Evolutionary conservation across 1,140 invertebrate genomes (phyloP).

Genomic region (Mactra quadrangularis): DNA sequence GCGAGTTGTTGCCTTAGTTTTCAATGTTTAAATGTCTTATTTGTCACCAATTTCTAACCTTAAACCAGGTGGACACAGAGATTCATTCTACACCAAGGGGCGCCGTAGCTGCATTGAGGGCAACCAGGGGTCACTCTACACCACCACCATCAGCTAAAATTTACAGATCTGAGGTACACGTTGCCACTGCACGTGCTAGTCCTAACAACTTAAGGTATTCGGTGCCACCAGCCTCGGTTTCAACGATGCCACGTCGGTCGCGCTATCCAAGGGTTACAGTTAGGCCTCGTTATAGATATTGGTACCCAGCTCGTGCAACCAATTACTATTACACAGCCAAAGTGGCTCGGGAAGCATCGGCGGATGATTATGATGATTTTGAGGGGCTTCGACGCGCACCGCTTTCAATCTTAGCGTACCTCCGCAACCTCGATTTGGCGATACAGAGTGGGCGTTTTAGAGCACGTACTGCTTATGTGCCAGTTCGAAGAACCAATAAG

Average conservation of each 20-base stretch:
- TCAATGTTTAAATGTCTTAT: slow-evolving; percentile 28
- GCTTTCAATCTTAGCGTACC: slow-evolving; percentile 57
- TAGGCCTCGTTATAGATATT: slow-evolving; percentile 54
- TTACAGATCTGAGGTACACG: slow-evolving; percentile 43
- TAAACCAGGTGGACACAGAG: slow-evolving; percentile 56
- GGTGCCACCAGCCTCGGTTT: slow-evolving; percentile 62
- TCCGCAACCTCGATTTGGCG: slow-evolving; percentile 54
- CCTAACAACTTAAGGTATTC: slow-evolving; percentile 49
- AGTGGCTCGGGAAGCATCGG: slow-evolving; percentile 36
- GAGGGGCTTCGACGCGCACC: slow-evolving; percentile 60
- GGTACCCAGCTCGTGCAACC: slow-evolving; percentile 33
- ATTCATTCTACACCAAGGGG: slow-evolving; percentile 50
- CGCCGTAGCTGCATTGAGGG: slow-evolving; percentile 42
- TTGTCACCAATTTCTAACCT: slow-evolving; percentile 41
- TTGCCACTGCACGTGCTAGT: slow-evolving; percentile 58
- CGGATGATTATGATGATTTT: slow-evolving; percentile 30
- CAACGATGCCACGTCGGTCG: slow-evolving; percentile 6
- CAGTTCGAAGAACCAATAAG: slow-evolving; percentile 37
- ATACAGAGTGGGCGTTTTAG: slow-evolving; percentile 19
- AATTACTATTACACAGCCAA: slow-evolving; percentile 7
- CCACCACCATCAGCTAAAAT: slow-evolving; percentile 35
- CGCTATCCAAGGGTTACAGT: slow-evolving; percentile 50
- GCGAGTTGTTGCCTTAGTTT: slow-evolving; percentile 25
- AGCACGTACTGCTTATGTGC: slow-evolving; percentile 41
- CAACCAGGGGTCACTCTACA: slow-evolving; percentile 40